A percentile compares a stretch with the other conserved stretches of the same genome.
Conservation (phyloP, 2,888 invertebrate species). For the Julus scandinavius region DNA sequence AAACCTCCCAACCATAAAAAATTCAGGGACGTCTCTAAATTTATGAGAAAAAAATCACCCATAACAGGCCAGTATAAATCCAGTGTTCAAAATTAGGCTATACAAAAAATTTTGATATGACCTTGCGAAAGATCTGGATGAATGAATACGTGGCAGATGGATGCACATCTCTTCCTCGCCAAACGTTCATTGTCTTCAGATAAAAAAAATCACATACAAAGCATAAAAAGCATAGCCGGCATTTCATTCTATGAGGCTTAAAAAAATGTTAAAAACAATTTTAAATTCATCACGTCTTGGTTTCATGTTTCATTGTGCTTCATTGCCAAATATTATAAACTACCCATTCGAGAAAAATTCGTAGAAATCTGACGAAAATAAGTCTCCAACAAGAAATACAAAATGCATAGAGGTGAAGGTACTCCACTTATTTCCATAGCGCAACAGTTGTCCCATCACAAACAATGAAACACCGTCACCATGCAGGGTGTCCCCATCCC, state of each 20-base stretch:
- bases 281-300: slow-evolving; percentile 39
- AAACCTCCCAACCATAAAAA: neutral
- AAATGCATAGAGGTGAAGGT: neutral
- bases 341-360: neutral
- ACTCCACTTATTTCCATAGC: neutral
- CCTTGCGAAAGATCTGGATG: slow-evolving; percentile 21
- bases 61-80: neutral
- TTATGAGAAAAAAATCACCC: neutral
- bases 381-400: neutral
- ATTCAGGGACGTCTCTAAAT: neutral
- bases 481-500: neutral
- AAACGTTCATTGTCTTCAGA: slow-evolving; percentile 28
- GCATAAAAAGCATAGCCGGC: neutral
- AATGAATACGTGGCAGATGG: slow-evolving; percentile 40
- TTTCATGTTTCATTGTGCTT: neutral
- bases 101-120: neutral
- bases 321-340: neutral
- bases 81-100: neutral
- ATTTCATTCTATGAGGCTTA: neutral
- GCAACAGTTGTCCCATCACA: neutral
- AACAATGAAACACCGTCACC: neutral
- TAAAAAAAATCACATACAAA: neutral
- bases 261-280: neutral
- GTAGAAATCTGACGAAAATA: neutral
- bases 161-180: slow-evolving; percentile 24